Conservation (phyloP, 2,888 invertebrate genomes). For the Antitype chi region DNA sequence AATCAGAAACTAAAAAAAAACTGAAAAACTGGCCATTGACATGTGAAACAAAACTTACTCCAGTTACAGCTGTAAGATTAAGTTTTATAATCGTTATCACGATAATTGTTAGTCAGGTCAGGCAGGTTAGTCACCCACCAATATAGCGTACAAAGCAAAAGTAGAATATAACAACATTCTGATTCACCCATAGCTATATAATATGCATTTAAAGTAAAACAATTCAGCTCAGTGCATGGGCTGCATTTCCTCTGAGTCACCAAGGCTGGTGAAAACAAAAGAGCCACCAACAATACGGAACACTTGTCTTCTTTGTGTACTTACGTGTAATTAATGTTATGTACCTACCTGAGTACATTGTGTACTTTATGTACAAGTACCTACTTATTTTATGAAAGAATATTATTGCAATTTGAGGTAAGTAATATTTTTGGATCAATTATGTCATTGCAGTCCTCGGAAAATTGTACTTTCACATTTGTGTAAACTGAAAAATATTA, state of each 20-base stretch:
- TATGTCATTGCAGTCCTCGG: conserved; percentile 22
- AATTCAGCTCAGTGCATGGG: conserved; percentile 33
- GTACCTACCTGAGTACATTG: conserved; percentile 23
- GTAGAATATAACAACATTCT: conserved; percentile 24
- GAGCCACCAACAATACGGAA: conserved; percentile 37
- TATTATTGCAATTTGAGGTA: conserved; percentile 7
- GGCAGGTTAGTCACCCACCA: conserved; percentile 5
- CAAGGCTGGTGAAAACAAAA: conserved; percentile 46
- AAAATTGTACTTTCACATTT: conserved; percentile 25
- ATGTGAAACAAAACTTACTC: not conserved
- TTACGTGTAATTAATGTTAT: conserved; percentile 36
- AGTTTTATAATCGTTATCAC: not conserved
- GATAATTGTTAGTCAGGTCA: not conserved
- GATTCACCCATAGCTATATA: conserved; percentile 45
- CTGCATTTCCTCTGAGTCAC: conserved; percentile 37
- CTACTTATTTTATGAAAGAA: conserved; percentile 8
- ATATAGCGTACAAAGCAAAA: conserved; percentile 19
- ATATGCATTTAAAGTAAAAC: conserved; percentile 53
- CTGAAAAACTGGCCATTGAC: not conserved
- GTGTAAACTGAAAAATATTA: conserved; percentile 15
- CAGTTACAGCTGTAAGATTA: not conserved
- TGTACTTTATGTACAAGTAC: not conserved
- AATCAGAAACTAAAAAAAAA: not conserved
- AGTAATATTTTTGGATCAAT: conserved; percentile 1
- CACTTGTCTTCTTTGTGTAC: conserved; percentile 50